Conservation (phyloP, 2,888 invertebrate species). For the Temnothorax unifasciatus region DNA sequence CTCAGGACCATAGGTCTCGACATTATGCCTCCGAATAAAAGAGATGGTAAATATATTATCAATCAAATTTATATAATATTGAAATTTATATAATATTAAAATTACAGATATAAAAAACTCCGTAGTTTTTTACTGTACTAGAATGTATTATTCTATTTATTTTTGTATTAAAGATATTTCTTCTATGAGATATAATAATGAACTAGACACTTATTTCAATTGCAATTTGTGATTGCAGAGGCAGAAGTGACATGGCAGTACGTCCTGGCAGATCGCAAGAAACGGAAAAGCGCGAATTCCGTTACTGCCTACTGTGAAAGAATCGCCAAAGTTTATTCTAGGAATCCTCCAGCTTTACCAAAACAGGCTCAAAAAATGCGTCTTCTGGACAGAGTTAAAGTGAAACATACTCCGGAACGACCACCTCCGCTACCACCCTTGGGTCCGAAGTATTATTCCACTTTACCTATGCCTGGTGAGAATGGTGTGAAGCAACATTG, state of each 20-base stretch:
- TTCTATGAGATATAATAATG: neutral
- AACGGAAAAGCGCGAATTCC: slow-evolving; percentile 87
- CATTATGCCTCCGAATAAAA: slow-evolving; percentile 87
- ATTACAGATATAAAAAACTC: neutral
- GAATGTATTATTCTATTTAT: neutral
- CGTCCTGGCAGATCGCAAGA: slow-evolving; percentile 89
- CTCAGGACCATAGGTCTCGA: slow-evolving; percentile 88
- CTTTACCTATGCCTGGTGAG: slow-evolving; percentile 80
- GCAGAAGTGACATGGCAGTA: slow-evolving; percentile 90
- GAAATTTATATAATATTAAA: neutral
- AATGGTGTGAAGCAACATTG: slow-evolving; percentile 81
- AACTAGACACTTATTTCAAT: neutral
- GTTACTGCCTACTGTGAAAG: slow-evolving; percentile 87
- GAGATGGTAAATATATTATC: slow-evolving; percentile 87
- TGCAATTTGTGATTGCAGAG: slow-evolving; percentile 85
- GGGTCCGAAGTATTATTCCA: slow-evolving; percentile 80
- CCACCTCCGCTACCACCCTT: slow-evolving; percentile 81
- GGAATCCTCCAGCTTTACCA: slow-evolving; percentile 80
- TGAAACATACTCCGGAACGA: slow-evolving; percentile 79
- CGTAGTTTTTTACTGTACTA: neutral
- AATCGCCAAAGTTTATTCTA: slow-evolving; percentile 82
- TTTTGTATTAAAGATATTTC: slow-evolving; percentile 1
- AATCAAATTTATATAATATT: neutral
- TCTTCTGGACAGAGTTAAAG: slow-evolving; percentile 81
- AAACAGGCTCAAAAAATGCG: slow-evolving; percentile 82